phyloP scores from a whole-genome alignment of 2,113 vertebrate species.

The Antechinus flavipes region DNA sequence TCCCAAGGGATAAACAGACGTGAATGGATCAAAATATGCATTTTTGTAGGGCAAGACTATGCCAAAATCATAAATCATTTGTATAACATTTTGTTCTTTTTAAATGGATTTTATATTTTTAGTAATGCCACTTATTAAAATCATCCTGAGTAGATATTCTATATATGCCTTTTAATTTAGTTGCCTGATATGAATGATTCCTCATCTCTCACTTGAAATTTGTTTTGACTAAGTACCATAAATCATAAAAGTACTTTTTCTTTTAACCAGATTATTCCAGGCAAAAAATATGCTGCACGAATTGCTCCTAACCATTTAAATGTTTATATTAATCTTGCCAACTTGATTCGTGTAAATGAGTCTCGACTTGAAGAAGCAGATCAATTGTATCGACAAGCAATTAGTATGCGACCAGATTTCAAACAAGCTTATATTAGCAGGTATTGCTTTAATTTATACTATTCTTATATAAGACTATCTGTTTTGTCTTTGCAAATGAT shows the following conservation, averaged over 20 bases:
- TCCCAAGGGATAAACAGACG: no score
- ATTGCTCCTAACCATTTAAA: conserved; percentile 99
- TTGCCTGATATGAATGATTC: not conserved
- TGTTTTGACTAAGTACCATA: conserved; percentile 26
- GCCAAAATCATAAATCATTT: not conserved
- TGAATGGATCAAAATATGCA: not conserved
- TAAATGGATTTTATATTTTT: not conserved
- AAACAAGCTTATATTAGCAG: conserved; percentile 99
- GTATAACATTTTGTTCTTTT: not conserved
- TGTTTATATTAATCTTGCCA: conserved; percentile 98
- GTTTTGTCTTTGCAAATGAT: not conserved
- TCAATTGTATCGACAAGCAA: conserved; percentile 97
- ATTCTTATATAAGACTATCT: not conserved
- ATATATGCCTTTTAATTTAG: conserved; percentile 12
- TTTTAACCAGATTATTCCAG: conserved; percentile 93
- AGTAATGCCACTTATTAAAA: not conserved
- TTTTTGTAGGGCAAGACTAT: not conserved
- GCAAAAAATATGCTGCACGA: conserved; percentile 97
- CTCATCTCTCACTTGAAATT: conserved; percentile 33
- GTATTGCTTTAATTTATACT: conserved; percentile 78
- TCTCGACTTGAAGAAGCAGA: conserved; percentile 97
- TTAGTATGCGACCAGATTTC: conserved; percentile 99
- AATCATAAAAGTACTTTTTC: conserved; percentile 44
- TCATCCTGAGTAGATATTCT: conserved; percentile 16
- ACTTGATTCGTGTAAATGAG: conserved; percentile 95